These are phyloP conservation scores for Rosalia funebris DNA, from an alignment of 2,888 invertebrate species.

Conservation along the genomic window DNA sequence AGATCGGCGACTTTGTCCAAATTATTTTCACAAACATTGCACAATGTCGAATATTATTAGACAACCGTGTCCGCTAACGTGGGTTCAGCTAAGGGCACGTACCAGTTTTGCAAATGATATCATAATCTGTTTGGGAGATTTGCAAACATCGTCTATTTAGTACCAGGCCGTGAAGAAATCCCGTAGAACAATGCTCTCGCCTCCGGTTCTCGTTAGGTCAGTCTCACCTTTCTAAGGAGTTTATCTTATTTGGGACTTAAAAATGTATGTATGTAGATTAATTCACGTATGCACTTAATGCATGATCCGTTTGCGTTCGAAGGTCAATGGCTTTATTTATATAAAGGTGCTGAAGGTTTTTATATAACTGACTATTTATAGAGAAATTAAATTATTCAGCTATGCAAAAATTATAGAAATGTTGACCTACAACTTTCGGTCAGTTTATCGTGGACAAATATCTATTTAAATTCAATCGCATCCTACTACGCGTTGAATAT, in stretches of 20 bases:
- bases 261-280: neutral
- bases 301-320: neutral
- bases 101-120: conserved; percentile 11
- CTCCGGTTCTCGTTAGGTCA: conserved; percentile 16
- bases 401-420: too few relatives aligned
- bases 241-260: conserved; percentile 10
- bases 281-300: conserved; percentile 3
- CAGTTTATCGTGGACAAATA: too few relatives aligned
- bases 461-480: too few relatives aligned
- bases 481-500: too few relatives aligned
- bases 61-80: neutral
- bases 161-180: conserved; percentile 15
- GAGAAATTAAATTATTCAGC: neutral
- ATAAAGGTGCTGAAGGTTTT: neutral
- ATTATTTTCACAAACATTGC: conserved; percentile 2
- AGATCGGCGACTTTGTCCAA: neutral
- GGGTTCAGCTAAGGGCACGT: conserved; percentile 10
- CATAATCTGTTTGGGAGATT: conserved; percentile 10
- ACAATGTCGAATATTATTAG: neutral
- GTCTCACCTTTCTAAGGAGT: neutral
- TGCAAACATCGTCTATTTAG: conserved; percentile 10
- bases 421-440: too few relatives aligned
- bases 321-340: conserved; percentile 15
- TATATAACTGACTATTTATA: neutral
- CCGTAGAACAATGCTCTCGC: conserved; percentile 1